These are phyloP conservation scores for Caranx melampygus DNA, from an alignment of 2,113 vertebrate genomes.

Conservation along the genomic window DNA sequence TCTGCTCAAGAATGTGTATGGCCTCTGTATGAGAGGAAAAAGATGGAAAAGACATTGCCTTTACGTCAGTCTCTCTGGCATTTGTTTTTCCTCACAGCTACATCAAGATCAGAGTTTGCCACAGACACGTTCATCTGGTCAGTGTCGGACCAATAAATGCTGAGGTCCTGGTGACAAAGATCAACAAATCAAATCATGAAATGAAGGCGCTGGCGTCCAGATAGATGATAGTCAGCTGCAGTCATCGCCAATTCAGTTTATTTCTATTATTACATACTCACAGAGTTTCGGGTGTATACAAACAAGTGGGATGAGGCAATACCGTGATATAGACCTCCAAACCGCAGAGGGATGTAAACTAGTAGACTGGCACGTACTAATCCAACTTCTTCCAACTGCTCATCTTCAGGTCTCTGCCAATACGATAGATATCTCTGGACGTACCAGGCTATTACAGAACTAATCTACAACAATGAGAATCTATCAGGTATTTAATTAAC, in stretches of 20 bases:
- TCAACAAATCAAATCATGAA: slow-evolving; percentile 5
- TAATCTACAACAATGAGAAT: background rate
- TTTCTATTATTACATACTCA: background rate
- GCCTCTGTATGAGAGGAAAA: background rate
- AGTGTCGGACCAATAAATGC: background rate
- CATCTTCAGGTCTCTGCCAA: background rate
- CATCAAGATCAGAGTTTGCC: background rate
- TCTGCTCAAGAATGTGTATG: slow-evolving; percentile 19
- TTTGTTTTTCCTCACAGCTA: background rate
- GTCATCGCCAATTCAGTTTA: background rate
- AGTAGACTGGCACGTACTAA: background rate
- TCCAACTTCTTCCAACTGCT: background rate
- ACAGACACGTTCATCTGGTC: background rate
- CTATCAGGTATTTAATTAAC: background rate
- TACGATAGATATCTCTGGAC: background rate
- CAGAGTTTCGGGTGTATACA: background rate
- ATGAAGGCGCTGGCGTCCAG: background rate
- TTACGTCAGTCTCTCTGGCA: background rate
- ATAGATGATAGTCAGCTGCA: background rate
- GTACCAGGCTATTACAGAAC: background rate
- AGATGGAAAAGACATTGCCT: background rate
- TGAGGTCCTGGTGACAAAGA: slow-evolving; percentile 2
- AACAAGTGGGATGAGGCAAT: background rate
- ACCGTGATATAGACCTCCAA: background rate
- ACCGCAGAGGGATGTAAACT: background rate